Evolutionary conservation across 92 coral and sea anemone genomes (phyloP).

Genomic region (Muricea muricata): DNA sequence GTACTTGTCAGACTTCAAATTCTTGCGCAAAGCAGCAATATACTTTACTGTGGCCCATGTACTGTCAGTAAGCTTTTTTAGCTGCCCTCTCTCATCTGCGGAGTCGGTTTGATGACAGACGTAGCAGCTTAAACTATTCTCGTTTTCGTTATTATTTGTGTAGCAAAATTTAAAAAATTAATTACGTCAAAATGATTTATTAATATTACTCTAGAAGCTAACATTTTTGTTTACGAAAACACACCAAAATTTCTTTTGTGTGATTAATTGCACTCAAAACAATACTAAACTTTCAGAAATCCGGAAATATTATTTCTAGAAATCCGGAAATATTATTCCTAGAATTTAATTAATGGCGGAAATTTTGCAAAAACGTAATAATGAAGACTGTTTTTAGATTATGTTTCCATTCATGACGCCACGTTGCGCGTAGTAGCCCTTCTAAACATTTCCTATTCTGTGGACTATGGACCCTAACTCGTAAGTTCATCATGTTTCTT

Average conservation of each 20-base stretch:
- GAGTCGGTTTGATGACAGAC: conserved; percentile 18
- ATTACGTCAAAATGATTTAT: neutral
- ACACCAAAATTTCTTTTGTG: neutral
- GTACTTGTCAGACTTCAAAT: conserved; percentile 31
- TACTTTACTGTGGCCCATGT: conserved; percentile 9
- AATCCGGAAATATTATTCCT: too few relatives aligned
- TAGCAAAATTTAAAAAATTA: neutral
- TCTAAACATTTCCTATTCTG: too few relatives aligned
- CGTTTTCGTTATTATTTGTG: conserved; percentile 16
- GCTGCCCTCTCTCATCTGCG: conserved; percentile 3
- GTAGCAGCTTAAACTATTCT: conserved; percentile 12
- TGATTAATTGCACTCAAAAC: too few relatives aligned
- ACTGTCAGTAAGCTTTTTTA: conserved; percentile 14
- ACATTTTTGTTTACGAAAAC: neutral
- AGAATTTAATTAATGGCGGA: too few relatives aligned
- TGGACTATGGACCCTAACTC: too few relatives aligned
- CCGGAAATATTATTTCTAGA: too few relatives aligned
- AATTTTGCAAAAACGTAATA: too few relatives aligned
- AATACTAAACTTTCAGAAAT: too few relatives aligned
- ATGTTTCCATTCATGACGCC: too few relatives aligned
- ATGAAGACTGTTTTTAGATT: too few relatives aligned
- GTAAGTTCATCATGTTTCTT: too few relatives aligned
- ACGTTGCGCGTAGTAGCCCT: too few relatives aligned
- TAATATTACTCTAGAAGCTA: neutral
- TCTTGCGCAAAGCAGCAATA: conserved; percentile 20